Evolutionary conservation across 2,113 vertebrate genomes (phyloP).

Genomic region (Cettia cetti): DNA sequence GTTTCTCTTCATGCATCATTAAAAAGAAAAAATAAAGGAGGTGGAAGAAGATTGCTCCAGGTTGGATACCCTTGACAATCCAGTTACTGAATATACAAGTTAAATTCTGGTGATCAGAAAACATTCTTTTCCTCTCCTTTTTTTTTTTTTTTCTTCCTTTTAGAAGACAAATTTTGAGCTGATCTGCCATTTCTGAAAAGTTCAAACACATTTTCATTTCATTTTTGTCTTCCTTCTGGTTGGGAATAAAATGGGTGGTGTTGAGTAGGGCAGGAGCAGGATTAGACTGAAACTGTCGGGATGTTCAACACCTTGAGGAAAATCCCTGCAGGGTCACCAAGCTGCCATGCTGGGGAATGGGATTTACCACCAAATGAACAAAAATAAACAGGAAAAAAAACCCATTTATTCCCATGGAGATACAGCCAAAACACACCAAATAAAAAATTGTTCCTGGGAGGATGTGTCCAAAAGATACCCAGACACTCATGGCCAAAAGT

Average conservation of each 20-base stretch:
- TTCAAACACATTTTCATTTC: neutral
- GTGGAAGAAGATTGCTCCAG: neutral
- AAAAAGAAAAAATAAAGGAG: neutral
- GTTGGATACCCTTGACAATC: neutral
- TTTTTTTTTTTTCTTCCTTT: neutral
- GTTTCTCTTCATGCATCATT: neutral
- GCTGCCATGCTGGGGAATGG: neutral
- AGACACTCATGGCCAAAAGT: neutral
- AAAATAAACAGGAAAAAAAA: neutral
- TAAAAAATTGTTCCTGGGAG: neutral
- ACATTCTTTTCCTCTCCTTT: neutral
- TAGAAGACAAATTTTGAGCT: neutral
- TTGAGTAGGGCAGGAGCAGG: neutral
- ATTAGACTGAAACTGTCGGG: neutral
- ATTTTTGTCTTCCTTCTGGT: neutral
- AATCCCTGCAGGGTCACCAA: neutral
- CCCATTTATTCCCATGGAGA: neutral
- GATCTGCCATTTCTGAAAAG: neutral
- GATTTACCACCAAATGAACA: neutral
- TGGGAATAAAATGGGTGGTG: fast-evolving
- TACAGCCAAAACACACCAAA: neutral
- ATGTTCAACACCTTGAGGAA: neutral
- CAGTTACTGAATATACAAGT: neutral
- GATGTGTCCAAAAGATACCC: neutral
- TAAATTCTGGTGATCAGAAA: neutral